Evolutionary conservation across 2,797 vertebrate species (phyloP).

Genomic region (Cottoperca gobio): DNA sequence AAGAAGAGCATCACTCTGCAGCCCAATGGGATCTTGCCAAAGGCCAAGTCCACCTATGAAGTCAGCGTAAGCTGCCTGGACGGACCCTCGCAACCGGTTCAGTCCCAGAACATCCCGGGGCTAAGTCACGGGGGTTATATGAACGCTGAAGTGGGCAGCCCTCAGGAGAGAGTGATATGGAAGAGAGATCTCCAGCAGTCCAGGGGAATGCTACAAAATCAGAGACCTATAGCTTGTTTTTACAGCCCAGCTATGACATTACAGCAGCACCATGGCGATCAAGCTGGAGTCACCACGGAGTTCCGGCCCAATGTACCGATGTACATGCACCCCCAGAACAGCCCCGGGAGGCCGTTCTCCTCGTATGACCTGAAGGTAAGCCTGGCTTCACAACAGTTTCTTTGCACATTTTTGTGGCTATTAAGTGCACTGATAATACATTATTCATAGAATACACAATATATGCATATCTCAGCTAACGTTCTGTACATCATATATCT

Average conservation of each 20-base stretch:
- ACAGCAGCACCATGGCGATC: constrained; percentile 77
- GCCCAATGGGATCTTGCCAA: constrained; percentile 90
- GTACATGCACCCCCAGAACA: constrained; percentile 89
- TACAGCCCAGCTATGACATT: constrained; percentile 81
- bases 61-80: constrained; percentile 83
- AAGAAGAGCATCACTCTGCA: constrained; percentile 85
- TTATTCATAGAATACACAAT: constrained; percentile 47
- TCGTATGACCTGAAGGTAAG: constrained; percentile 92
- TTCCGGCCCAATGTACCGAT: constrained; percentile 85
- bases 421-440: constrained; percentile 37
- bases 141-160: constrained; percentile 75
- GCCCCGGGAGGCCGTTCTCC: constrained; percentile 87
- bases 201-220: constrained; percentile 79
- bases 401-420: constrained; percentile 25
- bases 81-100: constrained; percentile 55
- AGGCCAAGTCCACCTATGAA: constrained; percentile 92
- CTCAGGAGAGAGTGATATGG: constrained; percentile 82
- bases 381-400: constrained; percentile 4
- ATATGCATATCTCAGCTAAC: constrained; percentile 46
- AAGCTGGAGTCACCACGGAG: constrained; percentile 66
- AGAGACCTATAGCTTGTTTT: constrained; percentile 90
- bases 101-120: constrained; percentile 74
- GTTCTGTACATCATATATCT: constrained; percentile 35
- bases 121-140: constrained; percentile 74
- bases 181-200: constrained; percentile 83